Evolutionary conservation across 2,888 invertebrate species (phyloP), one percentile per base, ranked within the genome.

Genomic region (Serripes groenlandicus): DNA sequence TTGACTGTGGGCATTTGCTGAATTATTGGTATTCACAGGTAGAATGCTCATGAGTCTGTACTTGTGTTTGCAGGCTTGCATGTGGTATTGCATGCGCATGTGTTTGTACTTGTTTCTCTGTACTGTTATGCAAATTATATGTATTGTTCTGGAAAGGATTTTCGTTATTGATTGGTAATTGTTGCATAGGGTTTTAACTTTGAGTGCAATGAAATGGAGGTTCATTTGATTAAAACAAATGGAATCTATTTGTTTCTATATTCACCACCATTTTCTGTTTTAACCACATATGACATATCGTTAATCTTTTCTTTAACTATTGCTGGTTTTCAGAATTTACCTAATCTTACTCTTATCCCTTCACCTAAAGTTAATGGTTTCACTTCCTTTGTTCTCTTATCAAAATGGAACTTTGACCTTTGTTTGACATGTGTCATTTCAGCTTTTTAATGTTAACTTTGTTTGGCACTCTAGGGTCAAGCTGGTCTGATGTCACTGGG

Each of bases 401-500:
- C 58, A n/a, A n/a, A 28, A 28, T 62, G n/a, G 30, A 62, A 62
- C 62, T 62, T 32, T 62, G 30, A 62, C 62, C 62, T 62, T 4
- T 62, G 32, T 62, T 32, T 62, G 34, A 32, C 62, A 62, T 62
- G 32, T 32, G 30, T 32, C 62, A 62, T 62, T 30, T 32, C 18
- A 5, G 32, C 30, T 32, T 7, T 62, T 30, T 32, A 30, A 30
- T 62, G 62, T 18, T n/a, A n/a, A 21, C n/a, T 62, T 62, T 30
- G 21, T 30, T 28, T 32, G 56, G 35, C 56, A 71, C 42, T 35
- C 37, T 2, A 23, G 68, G 68, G 26, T n/a, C 68, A 42, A 68
- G 42, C 4, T 68, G 68, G 18, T 68, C 28, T 42, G 37, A 26
- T 26, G 56, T 54, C 23, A 28, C 23, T 4, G 85, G 81, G 28